These are phyloP conservation scores for Zoroaster sp. DNA, from an alignment of 53 echinoderm and acorn worm species.

Conservation along the genomic window DNA sequence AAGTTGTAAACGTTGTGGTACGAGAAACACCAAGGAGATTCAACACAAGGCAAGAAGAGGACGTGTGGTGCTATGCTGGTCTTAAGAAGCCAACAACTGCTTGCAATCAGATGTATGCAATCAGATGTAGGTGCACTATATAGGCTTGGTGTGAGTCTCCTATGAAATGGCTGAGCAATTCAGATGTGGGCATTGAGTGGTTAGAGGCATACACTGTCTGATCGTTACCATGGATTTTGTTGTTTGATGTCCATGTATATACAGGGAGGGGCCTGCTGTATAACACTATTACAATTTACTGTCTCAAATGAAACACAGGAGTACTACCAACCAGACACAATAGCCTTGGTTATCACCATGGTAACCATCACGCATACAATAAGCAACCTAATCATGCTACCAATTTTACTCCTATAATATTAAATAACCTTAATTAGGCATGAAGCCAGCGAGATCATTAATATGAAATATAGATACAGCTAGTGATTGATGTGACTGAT, in stretches of 20 bases:
- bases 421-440: neutral
- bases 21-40: too few species aligned
- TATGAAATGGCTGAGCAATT: neutral
- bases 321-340: conserved; percentile 4
- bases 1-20: too few species aligned
- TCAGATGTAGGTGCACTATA: too few species aligned
- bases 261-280: neutral
- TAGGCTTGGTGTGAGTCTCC: too few species aligned
- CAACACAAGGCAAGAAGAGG: too few species aligned
- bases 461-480: neutral
- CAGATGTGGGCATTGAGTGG: neutral
- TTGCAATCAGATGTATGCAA: too few species aligned
- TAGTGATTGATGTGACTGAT: neutral
- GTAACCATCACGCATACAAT: conserved; percentile 9
- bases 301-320: neutral
- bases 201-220: neutral
- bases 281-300: neutral
- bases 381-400: neutral
- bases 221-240: neutral
- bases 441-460: neutral
- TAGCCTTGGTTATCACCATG: conserved; percentile 13
- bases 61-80: too few species aligned
- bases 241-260: neutral
- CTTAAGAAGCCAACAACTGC: too few species aligned
- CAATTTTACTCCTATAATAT: neutral